Evolutionary conservation across 2,113 vertebrate genomes (phyloP).

Genomic region (Ceuthmochares aereus): DNA sequence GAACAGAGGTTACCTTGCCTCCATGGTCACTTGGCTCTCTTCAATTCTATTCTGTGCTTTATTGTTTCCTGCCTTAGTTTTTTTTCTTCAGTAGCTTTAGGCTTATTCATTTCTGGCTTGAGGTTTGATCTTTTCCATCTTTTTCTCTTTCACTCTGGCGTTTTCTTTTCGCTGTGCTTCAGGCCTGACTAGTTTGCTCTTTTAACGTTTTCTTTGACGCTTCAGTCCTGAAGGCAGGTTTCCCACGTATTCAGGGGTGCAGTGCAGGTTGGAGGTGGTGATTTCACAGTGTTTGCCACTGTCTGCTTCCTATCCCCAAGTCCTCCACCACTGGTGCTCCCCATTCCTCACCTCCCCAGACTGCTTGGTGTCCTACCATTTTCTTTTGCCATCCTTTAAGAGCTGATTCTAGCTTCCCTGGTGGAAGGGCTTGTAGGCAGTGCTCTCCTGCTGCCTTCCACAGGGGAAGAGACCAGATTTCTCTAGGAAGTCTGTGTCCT

Average conservation of each 20-base stretch:
- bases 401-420: background rate
- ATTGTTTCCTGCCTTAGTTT: background rate
- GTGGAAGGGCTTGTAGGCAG: background rate
- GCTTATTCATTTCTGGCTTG: background rate
- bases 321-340: background rate
- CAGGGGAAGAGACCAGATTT: background rate
- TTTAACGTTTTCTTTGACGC: background rate
- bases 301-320: background rate
- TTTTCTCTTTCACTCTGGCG: background rate
- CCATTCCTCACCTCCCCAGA: accelerated
- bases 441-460: background rate
- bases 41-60: background rate
- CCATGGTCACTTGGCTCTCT: background rate
- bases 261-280: background rate
- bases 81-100: background rate
- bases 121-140: background rate
- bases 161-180: background rate
- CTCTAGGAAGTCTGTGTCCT: background rate
- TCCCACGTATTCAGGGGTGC: background rate
- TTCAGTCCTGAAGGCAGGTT: background rate
- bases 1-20: background rate
- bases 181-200: background rate
- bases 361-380: background rate
- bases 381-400: background rate
- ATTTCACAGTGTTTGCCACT: background rate